Base-by-base conservation (phyloP, 2,113 vertebrate genomes). In the Merops nubicus region DNA sequence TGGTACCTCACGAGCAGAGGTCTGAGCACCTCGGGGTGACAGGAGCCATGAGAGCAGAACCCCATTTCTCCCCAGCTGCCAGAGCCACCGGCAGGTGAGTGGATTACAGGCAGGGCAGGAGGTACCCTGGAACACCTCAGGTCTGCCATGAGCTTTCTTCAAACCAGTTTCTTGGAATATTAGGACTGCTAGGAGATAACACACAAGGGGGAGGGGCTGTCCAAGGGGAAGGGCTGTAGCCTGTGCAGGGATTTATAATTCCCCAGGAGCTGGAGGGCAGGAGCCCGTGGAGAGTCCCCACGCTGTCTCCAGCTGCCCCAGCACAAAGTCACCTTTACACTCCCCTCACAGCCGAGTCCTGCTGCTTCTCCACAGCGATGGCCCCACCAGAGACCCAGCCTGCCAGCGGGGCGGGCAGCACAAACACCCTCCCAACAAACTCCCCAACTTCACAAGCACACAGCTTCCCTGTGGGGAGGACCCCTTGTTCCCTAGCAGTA, bases 1-100 rank as follows among this genome's bases (percentile, higher is more conserved):
- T 26, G 47, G 15, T 1, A 25, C 11, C n/a, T 34, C 1, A 0
- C 1, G 4, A 68, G 51, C 1, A 0, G 8, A n/a, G 36, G 13
- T 25, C 36, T 14, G 69, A 87, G 65, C 56, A n/a, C 43, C 38
- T 18, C 0, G 0, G 12, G 14, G 5, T 0, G 0, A 48, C 38
- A 43, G 5, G 6, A 76, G 57, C 25, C 40, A 9, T 5, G 15
- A 48, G 51, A 33, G 53, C 69, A 68, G 33, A 23, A 3, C 28
- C 0, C 0, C 8, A 17, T 15, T 18, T 40, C 70, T 42, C 17
- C 15, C 56, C 16, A 1, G 68, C 69, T 70, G 63, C 42, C 26
- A 72, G 53, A 16, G 17, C 36, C 38, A 48, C 45, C 5, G 2
- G 29, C 47, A 84, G 65, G 62, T 9, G 16, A 26, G 10, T 8